phyloP scores from a whole-genome alignment of 2,113 vertebrate genomes.

The Aegotheles bennettii region DNA sequence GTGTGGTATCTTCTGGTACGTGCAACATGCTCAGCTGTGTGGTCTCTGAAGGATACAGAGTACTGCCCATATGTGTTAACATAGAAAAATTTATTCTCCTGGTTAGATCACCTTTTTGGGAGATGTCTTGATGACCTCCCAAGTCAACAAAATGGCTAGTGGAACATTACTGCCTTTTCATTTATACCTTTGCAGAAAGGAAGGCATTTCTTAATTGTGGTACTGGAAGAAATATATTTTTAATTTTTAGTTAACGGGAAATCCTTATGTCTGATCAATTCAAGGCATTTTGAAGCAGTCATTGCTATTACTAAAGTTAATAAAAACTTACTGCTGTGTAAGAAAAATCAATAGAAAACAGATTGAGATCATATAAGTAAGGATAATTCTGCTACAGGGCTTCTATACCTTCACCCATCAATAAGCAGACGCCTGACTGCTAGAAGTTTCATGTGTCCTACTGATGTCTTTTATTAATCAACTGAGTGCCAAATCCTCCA shows the following conservation, averaged over 20 bases:
- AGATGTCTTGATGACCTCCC: neutral
- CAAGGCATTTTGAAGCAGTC: constrained; percentile 41
- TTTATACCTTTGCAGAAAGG: neutral
- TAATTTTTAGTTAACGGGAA: constrained; percentile 72
- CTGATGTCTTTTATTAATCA: neutral
- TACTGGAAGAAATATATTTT: constrained; percentile 66
- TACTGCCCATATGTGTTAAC: neutral
- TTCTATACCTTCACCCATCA: neutral
- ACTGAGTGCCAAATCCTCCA: neutral
- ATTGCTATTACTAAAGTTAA: constrained; percentile 53
- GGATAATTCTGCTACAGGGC: neutral
- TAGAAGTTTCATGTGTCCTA: neutral
- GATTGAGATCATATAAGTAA: neutral
- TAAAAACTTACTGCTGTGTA: constrained; percentile 44
- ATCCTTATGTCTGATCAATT: constrained; percentile 69
- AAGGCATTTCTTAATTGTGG: constrained; percentile 38
- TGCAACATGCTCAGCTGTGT: neutral
- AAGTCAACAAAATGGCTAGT: neutral
- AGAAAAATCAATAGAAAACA: constrained; percentile 56
- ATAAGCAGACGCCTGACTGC: neutral
- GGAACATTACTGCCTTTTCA: neutral
- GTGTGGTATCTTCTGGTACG: neutral
- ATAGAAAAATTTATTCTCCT: neutral
- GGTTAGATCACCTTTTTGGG: neutral
- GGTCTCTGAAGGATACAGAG: neutral